Base-by-base conservation (phyloP, 35 echinoderm and acorn worm genomes). In the Patiria miniata region DNA sequence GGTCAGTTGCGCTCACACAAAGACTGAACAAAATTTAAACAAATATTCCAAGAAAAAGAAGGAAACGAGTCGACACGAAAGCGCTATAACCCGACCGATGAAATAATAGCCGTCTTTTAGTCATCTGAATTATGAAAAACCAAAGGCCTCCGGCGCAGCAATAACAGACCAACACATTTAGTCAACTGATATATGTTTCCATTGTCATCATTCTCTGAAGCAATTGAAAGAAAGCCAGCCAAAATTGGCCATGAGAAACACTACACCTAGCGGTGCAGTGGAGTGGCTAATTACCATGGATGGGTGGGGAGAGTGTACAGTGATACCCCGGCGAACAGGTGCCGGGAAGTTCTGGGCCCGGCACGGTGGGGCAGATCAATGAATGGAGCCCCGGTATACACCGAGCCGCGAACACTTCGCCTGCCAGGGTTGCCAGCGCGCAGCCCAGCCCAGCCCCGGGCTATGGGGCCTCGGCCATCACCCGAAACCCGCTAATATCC, bases 111-210 rank as follows among this genome's bases (percentile, higher is more conserved):
- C 12, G 42, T 10, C 26, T 26, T 34, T 5, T 19, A 7, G 19
- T 30, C 65, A 10, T 22, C 26, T 14, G 65, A 14, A 32, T 8
- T 23, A 34, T 73, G 65, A 73, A 18, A 73, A 73, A 73, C 65
- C 65, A 26, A 73, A 32, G 14, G 10, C 65, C 65, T 34, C 3
- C 21, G 65, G 65, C 15, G 10, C 23, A 26, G 65, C 65, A 73
- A 73, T 73, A 73, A 73, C 65, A 73, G 65, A 73, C 65, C 26
- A 73, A 73, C 65, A 73, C 21, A 73, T 73, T 30, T 73, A 73
- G 65, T 34, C 65, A 73, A 73, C 65, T 73, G 65, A 73, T 73
- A 73, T 32, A 22, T 73, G 65, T 73, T 73, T 73, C 65, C 29
- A 73, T 73, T 73, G 65, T 73, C 19, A n/a, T n/a, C n/a, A 73